Base-by-base conservation (phyloP, 2,888 invertebrate species). In the Melinopterus prodromus region DNA sequence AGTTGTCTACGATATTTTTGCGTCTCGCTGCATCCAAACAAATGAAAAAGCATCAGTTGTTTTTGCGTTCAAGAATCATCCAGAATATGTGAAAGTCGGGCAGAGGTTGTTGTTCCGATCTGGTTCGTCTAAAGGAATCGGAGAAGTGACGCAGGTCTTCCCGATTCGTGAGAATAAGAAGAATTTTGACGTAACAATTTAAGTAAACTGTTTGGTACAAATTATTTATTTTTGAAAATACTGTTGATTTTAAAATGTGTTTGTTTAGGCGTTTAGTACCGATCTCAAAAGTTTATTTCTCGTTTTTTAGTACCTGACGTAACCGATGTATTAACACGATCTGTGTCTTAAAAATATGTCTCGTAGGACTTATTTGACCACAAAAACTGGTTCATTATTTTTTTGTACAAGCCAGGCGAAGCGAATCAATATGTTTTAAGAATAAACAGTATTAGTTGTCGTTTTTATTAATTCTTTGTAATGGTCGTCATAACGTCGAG, bases 41-140 rank as follows among this genome's bases (percentile, higher is more conserved):
- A 97, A 98, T 84, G 96, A 97, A 85, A 93, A 93, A 6, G 97
- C 97, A 0, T 94, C 95, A 0, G 97, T 98, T 0, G 90, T 96
- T 86, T 98, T 99, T 90, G 93, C 96, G 80, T 98, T 99, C 89
- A 93, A 96, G 80, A 92, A 95, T 74, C 95, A 97, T 87, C 98
- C 98, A 0, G 99, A 99, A 89, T 97, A 95, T 89, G 92, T 99
- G 12, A 89, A 95, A 83, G 92, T 93, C 83, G 94, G 97, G 79
- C 92, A 97, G 91, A 90, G 97, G 77, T 90, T 98, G 37, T 90
- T 98, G 70, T 95, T 98, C 86, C 92, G 97, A 76, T 96, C 97
- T 86, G 96, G 97, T 7, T 92, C 92, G 82, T 94, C 96, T 69
- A 97, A 96, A 89, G 98, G 97, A 69, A 95, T 97, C 84, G 98